Evolutionary conservation across 1,140 invertebrate genomes (phyloP).

Genomic region (Caligus rogercresseyi): DNA sequence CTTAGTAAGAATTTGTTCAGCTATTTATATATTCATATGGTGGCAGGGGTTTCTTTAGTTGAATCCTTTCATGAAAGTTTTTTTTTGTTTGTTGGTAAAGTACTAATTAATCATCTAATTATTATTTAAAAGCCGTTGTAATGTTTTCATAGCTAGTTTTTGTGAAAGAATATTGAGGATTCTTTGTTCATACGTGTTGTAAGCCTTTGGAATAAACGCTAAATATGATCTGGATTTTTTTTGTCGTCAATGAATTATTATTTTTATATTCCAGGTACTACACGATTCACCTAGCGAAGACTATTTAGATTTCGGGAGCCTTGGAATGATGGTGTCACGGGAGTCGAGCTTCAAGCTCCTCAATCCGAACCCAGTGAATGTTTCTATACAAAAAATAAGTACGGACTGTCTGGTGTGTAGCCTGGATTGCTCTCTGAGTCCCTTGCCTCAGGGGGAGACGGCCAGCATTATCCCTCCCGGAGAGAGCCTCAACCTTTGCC

Average conservation of each 20-base stretch:
- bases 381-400: constrained; percentile 41
- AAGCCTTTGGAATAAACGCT: too few relatives aligned
- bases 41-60: too few relatives aligned
- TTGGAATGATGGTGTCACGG: constrained; percentile 46
- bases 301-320: constrained; percentile 50
- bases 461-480: constrained; percentile 39
- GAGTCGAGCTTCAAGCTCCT: constrained; percentile 49
- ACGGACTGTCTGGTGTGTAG: constrained; percentile 45
- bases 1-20: neutral
- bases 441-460: too few relatives aligned
- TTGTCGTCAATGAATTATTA: neutral
- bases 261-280: constrained; percentile 21
- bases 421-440: constrained; percentile 44
- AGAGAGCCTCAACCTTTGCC: constrained; percentile 50
- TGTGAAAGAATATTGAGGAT: too few relatives aligned
- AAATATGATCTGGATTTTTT: too few relatives aligned
- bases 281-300: constrained; percentile 35
- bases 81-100: too few relatives aligned
- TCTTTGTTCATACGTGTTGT: too few relatives aligned
- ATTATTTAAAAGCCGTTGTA: too few relatives aligned
- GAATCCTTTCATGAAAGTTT: too few relatives aligned
- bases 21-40: neutral
- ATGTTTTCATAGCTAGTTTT: too few relatives aligned
- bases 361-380: constrained; percentile 54
- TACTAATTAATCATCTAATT: too few relatives aligned